Evolutionary conservation across 2,797 vertebrate species (phyloP).

Genomic region (Kryptolebias ocellatus): DNA sequence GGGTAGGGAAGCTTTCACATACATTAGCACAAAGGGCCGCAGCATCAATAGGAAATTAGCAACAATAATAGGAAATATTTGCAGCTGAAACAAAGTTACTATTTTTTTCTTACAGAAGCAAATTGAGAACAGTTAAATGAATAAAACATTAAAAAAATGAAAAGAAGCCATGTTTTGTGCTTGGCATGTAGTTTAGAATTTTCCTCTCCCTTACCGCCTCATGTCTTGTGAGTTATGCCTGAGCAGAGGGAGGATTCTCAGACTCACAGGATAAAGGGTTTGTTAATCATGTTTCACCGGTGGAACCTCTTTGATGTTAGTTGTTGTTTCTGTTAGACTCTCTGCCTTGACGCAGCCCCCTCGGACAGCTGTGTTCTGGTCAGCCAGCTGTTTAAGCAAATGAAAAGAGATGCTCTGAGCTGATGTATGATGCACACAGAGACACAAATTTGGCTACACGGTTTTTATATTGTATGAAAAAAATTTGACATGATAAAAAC

Average conservation of each 20-base stretch:
- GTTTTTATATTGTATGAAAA: no score
- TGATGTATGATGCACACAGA: conserved; percentile 14
- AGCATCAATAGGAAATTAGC: no score
- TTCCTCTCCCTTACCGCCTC: conserved; percentile 40
- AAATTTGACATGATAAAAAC: no score
- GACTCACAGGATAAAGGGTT: conserved; percentile 55
- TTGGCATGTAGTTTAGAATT: neutral
- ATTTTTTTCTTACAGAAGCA: no score
- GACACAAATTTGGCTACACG: neutral
- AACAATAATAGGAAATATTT: neutral
- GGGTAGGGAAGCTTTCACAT: no score
- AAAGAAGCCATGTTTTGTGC: no score
- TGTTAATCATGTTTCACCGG: conserved; percentile 64
- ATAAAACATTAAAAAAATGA: no score
- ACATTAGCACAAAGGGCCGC: no score
- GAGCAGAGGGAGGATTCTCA: conserved; percentile 54
- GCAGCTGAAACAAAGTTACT: no score
- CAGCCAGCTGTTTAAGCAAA: conserved; percentile 30
- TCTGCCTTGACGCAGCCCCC: conserved; percentile 65
- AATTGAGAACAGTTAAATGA: no score
- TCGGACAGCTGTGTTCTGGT: conserved; percentile 62
- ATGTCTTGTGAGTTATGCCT: conserved; percentile 53
- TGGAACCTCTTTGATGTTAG: conserved; percentile 76
- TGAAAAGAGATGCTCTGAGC: conserved; percentile 20
- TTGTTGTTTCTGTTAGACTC: conserved; percentile 65